These are phyloP conservation scores for Dyspetes luteomarginatus DNA, from an alignment of 2,888 invertebrate species.

Conservation along the genomic window DNA sequence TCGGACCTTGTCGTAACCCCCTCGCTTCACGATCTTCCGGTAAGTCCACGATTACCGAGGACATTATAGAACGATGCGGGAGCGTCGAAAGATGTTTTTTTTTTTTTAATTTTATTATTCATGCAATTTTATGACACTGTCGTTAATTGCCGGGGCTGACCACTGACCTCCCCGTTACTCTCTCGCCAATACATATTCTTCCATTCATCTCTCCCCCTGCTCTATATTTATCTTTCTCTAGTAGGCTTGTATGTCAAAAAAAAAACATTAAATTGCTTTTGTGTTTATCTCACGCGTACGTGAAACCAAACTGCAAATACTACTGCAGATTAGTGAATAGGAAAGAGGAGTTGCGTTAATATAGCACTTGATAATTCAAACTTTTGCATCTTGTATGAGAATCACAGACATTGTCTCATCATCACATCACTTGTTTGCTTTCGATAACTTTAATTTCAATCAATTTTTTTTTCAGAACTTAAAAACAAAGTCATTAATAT, in stretches of 20 bases:
- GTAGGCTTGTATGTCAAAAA: neutral
- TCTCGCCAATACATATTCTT: slow-evolving; percentile 34
- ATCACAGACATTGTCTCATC: neutral
- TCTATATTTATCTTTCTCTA: neutral
- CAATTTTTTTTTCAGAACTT: neutral
- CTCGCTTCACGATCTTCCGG: slow-evolving; percentile 81
- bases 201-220: slow-evolving; percentile 11
- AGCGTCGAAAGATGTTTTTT: neutral
- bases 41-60: slow-evolving; percentile 71
- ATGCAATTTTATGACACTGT: slow-evolving; percentile 19
- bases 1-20: slow-evolving; percentile 81
- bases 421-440: neutral
- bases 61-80: neutral
- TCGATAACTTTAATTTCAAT: neutral
- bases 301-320: neutral
- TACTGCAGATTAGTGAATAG: too few relatives aligned
- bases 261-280: neutral
- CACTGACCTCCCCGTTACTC: slow-evolving; percentile 29
- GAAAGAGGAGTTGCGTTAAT: too few relatives aligned
- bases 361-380: neutral
- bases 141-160: slow-evolving; percentile 42
- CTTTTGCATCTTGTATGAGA: neutral
- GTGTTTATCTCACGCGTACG: neutral
- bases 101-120: slow-evolving; percentile 22
- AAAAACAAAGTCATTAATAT: too few relatives aligned